A percentile compares a stretch with the other conserved stretches of the same genome.
phyloP scores from a whole-genome alignment of 2,797 vertebrate species.

The Cryptoprocta ferox region DNA sequence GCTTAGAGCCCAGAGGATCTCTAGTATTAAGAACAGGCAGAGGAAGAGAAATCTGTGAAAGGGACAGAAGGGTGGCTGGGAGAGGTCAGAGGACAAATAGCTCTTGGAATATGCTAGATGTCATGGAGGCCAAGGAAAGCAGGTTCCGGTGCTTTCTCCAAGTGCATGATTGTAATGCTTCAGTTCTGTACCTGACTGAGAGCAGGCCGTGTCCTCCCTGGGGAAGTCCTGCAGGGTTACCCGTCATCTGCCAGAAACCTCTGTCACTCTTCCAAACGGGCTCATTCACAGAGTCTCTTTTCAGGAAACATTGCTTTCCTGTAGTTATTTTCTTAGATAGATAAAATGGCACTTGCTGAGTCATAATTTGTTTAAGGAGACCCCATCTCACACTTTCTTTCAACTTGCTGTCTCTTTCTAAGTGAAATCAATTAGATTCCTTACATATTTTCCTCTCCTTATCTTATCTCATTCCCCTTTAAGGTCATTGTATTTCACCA shows the following conservation, averaged over 20 bases:
- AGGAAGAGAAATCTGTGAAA: background rate
- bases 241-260: background rate
- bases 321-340: slow-evolving; percentile 68
- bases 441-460: slow-evolving; percentile 12
- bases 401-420: slow-evolving; percentile 40
- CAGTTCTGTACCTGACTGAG: background rate
- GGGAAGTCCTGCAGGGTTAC: background rate
- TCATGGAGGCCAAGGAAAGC: background rate
- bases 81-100: background rate
- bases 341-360: slow-evolving; percentile 37
- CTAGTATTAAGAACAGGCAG: background rate
- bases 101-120: background rate
- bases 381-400: slow-evolving; percentile 6
- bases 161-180: background rate
- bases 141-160: background rate
- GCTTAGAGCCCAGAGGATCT: background rate
- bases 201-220: background rate
- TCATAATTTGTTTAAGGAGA: slow-evolving; percentile 54
- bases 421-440: slow-evolving; percentile 31
- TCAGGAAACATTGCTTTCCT: slow-evolving; percentile 71
- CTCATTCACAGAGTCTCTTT: slow-evolving; percentile 51
- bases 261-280: slow-evolving; percentile 52
- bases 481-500: slow-evolving; percentile 27
- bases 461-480: slow-evolving; percentile 51
- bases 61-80: background rate